Base-by-base conservation (phyloP, 2,113 vertebrate genomes). In the Chunga burmeisteri region DNA sequence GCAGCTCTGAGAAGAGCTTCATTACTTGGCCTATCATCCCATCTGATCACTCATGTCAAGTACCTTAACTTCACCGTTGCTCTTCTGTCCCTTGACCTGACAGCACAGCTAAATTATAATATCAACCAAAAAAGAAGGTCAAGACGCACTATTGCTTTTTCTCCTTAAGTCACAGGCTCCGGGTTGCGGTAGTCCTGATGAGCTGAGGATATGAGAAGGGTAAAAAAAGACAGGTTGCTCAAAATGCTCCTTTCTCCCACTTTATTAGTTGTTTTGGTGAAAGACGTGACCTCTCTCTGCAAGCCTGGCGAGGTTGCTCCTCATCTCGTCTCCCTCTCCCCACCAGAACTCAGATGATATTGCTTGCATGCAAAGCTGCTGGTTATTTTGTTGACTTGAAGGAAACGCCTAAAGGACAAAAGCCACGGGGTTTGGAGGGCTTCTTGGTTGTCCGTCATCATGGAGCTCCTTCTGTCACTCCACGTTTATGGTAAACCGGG, bases 401-500 rank as follows among this genome's bases (percentile, higher is more conserved):
- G 44, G 32, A 83, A 55, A 65, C 38, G 13, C 44, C 40, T 17
- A 14, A 62, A 71, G 34, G 36, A 56, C 30, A 94, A 78, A 90
- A 62, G 25, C 25, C 27, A 30, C 0, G 0, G 42, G 11, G 8
- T 16, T 78, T 53, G 47, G 52, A 66, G 63, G 40, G 18, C 32
- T 66, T 1, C 0, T 15, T 30, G 23, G 8, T 40, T 13, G 9
- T 58, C 22, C 9, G 1, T 73, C n/a, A 50, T 46, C 22, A 11
- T 19, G 19, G 77, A 23, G n/a, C 34, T 82, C 11, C 46, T 66
- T 67, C 59, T 74, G 38, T 40, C 47, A 46, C 26, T 81, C 59
- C 2, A 0, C 55, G 11, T 26, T 50, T 40, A 20, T 42, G 40
- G 29, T 46, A 88, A 73, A 65, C 12, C 1, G 1, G 38, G 19